Percentiles rank a stretch among this genome's conserved stretches.
Conservation (phyloP, 2,888 invertebrate genomes). For the Trachelus troglodyta region DNA sequence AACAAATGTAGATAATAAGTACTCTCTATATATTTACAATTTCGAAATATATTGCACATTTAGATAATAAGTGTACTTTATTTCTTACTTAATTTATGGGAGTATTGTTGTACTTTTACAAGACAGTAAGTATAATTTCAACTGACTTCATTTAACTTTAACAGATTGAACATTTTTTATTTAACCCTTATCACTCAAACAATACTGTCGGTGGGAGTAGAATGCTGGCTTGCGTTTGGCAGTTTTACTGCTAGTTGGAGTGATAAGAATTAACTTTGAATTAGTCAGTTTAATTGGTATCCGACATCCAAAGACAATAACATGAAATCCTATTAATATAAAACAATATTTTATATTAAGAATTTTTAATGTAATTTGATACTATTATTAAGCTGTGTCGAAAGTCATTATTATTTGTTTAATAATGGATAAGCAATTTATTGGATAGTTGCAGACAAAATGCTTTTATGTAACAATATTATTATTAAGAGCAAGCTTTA, state of each 20-base stretch:
- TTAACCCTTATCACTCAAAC: neutral
- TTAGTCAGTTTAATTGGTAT: neutral
- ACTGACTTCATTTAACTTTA: neutral
- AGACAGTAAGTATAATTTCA: neutral
- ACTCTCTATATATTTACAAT: constrained; percentile 31
- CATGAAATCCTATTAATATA: neutral
- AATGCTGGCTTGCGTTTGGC: no score
- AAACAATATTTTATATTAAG: neutral
- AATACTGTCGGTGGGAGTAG: no score
- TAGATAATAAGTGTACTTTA: constrained; percentile 19
- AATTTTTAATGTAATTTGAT: neutral
- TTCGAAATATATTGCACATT: constrained; percentile 37
- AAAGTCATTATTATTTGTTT: neutral
- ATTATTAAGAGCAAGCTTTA: no score
- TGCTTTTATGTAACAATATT: no score
- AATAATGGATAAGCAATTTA: no score
- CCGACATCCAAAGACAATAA: neutral
- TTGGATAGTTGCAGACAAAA: neutral
- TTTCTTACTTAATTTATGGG: neutral
- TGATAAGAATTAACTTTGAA: neutral
- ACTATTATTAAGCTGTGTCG: neutral
- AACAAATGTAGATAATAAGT: constrained; percentile 22
- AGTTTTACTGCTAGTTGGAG: no score
- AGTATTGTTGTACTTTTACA: neutral
- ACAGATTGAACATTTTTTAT: neutral